Conservation (phyloP, 2,888 invertebrate genomes). For the Aphodius granarius region DNA sequence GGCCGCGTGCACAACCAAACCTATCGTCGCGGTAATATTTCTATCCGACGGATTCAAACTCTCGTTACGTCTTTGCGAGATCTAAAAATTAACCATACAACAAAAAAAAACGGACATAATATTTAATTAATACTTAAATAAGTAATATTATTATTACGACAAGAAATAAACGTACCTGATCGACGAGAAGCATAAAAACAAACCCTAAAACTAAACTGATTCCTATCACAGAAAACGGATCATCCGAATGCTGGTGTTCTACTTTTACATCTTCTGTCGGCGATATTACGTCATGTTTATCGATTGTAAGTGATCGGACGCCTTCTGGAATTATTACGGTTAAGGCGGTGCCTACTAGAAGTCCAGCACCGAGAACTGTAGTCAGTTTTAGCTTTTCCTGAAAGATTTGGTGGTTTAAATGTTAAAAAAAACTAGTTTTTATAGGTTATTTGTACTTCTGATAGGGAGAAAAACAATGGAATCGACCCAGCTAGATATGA, state of each 20-base stretch:
- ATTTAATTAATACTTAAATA: no score
- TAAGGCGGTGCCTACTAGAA: conserved; percentile 95
- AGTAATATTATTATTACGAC: no score
- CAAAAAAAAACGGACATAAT: no score
- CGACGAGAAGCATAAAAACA: conserved; percentile 95
- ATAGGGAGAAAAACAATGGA: conserved; percentile 90
- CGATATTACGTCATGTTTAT: conserved; percentile 35
- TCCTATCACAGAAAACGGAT: conserved; percentile 84
- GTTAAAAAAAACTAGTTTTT: not conserved
- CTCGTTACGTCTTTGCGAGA: conserved; percentile 61
- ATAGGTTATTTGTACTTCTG: conserved; percentile 70
- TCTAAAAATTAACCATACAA: conserved; percentile 37
- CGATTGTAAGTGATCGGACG: conserved; percentile 72
- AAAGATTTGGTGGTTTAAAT: conserved; percentile 39
- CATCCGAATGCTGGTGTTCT: conserved; percentile 54
- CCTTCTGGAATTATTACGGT: conserved; percentile 99
- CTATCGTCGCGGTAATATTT: conserved; percentile 92
- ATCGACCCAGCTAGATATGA: conserved; percentile 95
- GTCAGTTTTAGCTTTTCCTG: conserved; percentile 93
- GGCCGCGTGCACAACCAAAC: conserved; percentile 97
- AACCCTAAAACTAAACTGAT: conserved; percentile 93
- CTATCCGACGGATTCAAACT: conserved; percentile 65
- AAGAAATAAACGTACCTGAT: conserved; percentile 62
- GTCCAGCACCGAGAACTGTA: conserved; percentile 94
- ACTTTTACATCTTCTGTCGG: conserved; percentile 36